Evolutionary conservation across 1,140 invertebrate species (phyloP), one percentile per base, ranked within the genome.

Genomic region (Triops longicaudatus): DNA sequence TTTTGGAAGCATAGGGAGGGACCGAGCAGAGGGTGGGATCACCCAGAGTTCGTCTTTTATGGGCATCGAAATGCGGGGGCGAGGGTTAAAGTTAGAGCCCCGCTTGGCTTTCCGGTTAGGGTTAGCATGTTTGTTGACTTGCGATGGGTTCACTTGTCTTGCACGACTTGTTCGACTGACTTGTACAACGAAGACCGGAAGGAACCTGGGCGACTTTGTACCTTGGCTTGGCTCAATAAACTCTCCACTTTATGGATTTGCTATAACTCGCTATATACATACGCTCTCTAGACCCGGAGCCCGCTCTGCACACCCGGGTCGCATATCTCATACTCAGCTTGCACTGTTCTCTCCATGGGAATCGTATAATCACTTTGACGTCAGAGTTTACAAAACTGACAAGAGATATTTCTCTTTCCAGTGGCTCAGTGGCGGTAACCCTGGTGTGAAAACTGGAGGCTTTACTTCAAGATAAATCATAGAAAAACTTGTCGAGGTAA

Each of bases 151-250:
- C 50, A 63, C 7, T 22, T 63, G 50, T 63, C 17, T 63, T 63
- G 50, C 50, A 63, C 50, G 50, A 63, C 50, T 63, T 63, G 50
- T 63, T 63, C 50, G 50, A 63, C 50, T 63, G 50, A 63, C 50
- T 63, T 63, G 50, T 44, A 22, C 6, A 63, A 63, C 50, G 17
- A 22, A 22, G 50, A 63, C 50, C 50, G 50, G 50, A 63, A 63
- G 50, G 50, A 63, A 63, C 50, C 22, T 63, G 50, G 17, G 50
- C 22, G 50, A 63, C 50, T 63, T 37, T 37, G 31, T 37, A 37
- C 31, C 50, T 63, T 63, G 14, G 14, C 14, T 63, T 63, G 50
- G 50, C 50, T 63, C 50, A 63, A 63, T 63, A 63, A 37, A 63
- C 50, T 63, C 50, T 5, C 50, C n/a, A 63, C 50, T 63, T 63